Evolutionary conservation across 2,797 vertebrate species (phyloP).

Genomic region (Taenioides sp.): DNA sequence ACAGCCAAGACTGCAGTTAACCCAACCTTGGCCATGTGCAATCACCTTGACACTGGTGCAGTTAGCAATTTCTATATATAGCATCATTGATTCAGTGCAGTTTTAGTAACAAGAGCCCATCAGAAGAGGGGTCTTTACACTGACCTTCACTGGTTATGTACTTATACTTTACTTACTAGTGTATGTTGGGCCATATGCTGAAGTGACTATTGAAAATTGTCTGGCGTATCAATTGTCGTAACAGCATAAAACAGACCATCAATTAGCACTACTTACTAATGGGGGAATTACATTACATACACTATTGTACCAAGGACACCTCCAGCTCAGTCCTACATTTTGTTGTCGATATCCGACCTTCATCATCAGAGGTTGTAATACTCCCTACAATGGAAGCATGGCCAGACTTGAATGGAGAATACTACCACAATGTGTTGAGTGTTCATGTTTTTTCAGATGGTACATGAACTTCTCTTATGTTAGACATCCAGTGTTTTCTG

Average conservation of each 20-base stretch:
- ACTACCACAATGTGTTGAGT: background rate
- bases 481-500: background rate
- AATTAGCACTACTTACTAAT: background rate
- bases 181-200: background rate
- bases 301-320: no score
- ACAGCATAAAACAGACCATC: background rate
- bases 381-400: background rate
- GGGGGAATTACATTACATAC: background rate
- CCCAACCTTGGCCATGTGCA: constrained; percentile 9
- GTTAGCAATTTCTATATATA: constrained; percentile 6
- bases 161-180: background rate
- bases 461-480: background rate
- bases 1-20: constrained; percentile 1
- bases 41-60: background rate
- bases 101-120: background rate
- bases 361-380: background rate
- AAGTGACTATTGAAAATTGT: background rate
- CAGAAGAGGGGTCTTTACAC: background rate
- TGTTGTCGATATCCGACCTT: no score
- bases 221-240: background rate
- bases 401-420: background rate
- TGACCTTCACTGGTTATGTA: constrained; percentile 6
- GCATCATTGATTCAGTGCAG: constrained; percentile 2
- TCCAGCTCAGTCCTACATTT: no score
- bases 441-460: background rate